A percentile compares a stretch with the other conserved stretches of the same genome.
phyloP scores from a whole-genome alignment of 2,797 vertebrate species.

The Rhinogobio ventralis region DNA sequence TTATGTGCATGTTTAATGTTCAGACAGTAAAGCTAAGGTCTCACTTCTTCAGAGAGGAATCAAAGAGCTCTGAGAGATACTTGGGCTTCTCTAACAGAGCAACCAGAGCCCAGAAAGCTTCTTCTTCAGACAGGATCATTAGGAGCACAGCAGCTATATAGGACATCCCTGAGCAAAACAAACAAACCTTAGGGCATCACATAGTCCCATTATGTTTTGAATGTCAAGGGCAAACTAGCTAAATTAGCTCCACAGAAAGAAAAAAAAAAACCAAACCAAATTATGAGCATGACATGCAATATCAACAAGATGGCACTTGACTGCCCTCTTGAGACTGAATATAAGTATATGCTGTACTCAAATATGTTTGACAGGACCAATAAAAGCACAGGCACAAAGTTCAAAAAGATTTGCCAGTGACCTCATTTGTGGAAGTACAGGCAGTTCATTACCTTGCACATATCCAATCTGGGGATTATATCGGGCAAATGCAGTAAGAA shows the following conservation, averaged over 20 bases:
- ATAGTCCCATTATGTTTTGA: neutral
- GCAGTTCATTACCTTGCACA: slow-evolving; percentile 74
- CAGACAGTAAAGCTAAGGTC: slow-evolving; percentile 8
- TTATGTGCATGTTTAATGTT: neutral
- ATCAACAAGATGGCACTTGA: neutral
- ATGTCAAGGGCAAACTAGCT: slow-evolving; percentile 5
- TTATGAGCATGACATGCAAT: neutral
- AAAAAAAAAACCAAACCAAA: neutral
- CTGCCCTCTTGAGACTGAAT: slow-evolving; percentile 37
- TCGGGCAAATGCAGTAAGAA: slow-evolving; percentile 76
- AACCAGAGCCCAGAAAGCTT: slow-evolving; percentile 79
- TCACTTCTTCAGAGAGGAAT: slow-evolving; percentile 77
- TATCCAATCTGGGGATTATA: slow-evolving; percentile 78
- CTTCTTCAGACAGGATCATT: slow-evolving; percentile 79
- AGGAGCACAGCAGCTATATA: slow-evolving; percentile 81
- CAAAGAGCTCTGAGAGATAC: slow-evolving; percentile 75
- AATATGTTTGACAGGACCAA: neutral
- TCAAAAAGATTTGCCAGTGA: neutral
- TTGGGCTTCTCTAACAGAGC: slow-evolving; percentile 77
- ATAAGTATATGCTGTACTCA: neutral
- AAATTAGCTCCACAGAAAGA: slow-evolving; percentile 1
- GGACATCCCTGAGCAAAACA: slow-evolving; percentile 74
- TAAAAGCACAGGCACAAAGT: neutral
- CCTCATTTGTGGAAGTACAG: neutral
- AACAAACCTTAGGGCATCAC: slow-evolving; percentile 25